phyloP scores from a whole-genome alignment of 2,888 invertebrate species.

The Timema cristinae region DNA sequence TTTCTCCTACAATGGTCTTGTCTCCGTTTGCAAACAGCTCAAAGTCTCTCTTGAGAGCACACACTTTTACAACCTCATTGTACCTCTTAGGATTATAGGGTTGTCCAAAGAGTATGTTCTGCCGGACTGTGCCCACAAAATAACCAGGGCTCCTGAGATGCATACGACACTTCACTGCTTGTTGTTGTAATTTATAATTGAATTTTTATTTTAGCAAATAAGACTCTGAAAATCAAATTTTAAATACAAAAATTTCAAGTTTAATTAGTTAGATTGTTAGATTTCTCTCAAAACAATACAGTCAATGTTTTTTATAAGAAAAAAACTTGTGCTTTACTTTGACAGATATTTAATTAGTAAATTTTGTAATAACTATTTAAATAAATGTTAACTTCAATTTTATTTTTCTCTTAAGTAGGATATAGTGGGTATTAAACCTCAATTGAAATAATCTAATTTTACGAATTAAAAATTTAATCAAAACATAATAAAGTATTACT shows the following conservation, averaged over 20 bases:
- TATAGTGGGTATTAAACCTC: neutral
- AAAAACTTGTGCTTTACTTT: too few relatives aligned
- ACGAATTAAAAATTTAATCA: neutral
- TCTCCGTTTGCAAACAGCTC: constrained; percentile 67
- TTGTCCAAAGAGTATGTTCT: constrained; percentile 76
- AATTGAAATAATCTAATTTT: neutral
- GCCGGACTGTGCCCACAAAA: constrained; percentile 66
- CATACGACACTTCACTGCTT: constrained; percentile 63
- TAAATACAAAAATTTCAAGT: too few relatives aligned
- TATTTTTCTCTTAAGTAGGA: neutral
- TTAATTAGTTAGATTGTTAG: too few relatives aligned
- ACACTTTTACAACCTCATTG: constrained; percentile 54
- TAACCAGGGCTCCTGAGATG: constrained; percentile 78
- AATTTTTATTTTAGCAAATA: neutral
- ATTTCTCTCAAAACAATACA: too few relatives aligned
- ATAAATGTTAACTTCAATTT: too few relatives aligned
- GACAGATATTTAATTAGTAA: too few relatives aligned
- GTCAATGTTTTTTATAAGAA: too few relatives aligned
- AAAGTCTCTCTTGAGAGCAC: constrained; percentile 64
- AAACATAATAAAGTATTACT: neutral
- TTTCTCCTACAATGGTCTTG: constrained; percentile 69
- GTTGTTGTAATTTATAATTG: too few relatives aligned
- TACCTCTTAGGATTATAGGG: constrained; percentile 53
- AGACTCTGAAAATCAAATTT: too few relatives aligned
- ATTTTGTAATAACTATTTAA: too few relatives aligned